These are phyloP conservation scores for Sebastes flavidus DNA, from an alignment of 2,797 vertebrate genomes.

Conservation along the genomic window DNA sequence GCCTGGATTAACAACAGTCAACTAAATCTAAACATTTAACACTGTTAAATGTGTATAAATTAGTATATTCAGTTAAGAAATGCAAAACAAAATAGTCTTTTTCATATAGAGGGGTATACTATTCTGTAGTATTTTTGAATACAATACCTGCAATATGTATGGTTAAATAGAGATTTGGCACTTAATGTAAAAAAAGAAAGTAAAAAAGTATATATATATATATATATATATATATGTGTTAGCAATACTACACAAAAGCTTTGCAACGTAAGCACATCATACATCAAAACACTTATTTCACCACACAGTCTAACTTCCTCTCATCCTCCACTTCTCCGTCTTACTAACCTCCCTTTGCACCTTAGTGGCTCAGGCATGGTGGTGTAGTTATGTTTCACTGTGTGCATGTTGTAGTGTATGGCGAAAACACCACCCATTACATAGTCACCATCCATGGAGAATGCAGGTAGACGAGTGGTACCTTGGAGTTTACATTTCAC, in stretches of 20 bases:
- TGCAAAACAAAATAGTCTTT: not conserved
- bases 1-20: not conserved
- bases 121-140: too few species aligned
- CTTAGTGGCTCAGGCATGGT: slow-evolving; percentile 38
- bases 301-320: not conserved
- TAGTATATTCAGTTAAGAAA: not conserved
- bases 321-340: not conserved
- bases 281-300: not conserved
- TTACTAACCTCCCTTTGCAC: slow-evolving; percentile 65
- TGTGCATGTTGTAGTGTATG: slow-evolving; percentile 58
- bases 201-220: too few species aligned
- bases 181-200: too few species aligned
- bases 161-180: too few species aligned
- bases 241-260: too few species aligned
- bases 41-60: not conserved
- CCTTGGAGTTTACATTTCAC: slow-evolving; percentile 27
- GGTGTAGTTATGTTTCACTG: slow-evolving; percentile 58
- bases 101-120: too few species aligned
- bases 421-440: slow-evolving; percentile 65
- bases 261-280: not conserved
- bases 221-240: too few species aligned
- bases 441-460: slow-evolving; percentile 57
- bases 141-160: too few species aligned
- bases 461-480: slow-evolving; percentile 9
- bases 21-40: too few species aligned